Evolutionary conservation across 2,113 vertebrate genomes (phyloP), one percentile per base, ranked within the genome.

Genomic region (Choloepus hoffmanni): DNA sequence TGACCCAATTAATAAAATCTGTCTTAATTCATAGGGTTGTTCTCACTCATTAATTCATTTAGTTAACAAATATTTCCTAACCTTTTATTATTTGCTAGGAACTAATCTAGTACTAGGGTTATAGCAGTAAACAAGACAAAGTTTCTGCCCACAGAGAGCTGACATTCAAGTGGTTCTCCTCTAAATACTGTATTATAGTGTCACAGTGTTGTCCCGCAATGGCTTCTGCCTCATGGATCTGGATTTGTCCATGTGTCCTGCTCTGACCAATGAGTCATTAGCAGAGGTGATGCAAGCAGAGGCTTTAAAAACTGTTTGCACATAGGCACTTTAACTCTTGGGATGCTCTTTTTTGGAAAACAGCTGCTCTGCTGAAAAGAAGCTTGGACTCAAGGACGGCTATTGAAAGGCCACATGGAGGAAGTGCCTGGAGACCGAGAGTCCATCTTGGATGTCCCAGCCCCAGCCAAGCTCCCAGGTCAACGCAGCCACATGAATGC

Each of bases 1-100:
- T 45, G 23, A 89, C 67, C 19, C 82, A 33, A 30, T 84, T 86
- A 92, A 84, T 73, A 92, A 87, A 81, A 79, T 84, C 26, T 79
- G 7, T 48, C 50, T 14, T 73, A 70, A 74, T 68, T 95, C 53
- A 60, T 63, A 85, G 18, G 21, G 12, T 82, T 90, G 15, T 11
- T 77, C 76, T 83, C 21, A 63, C 74, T 63, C 14, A 73, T 60
- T 70, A 82, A 78, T 79, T 63, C 14, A 73, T 60, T 70, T 85
- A 78, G 50, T 96, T 83, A 86, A 55, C 30, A 87, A 11, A 11
- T 43, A 40, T 65, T 88, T 85, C 48, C 50, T 94, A 45, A 82
- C 82, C 23, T 85, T 65, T 73, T 63, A 3, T 74, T 91, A 63
- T 76, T 86, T 90, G 23, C 55, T 50, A 36, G 30, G 15, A 89